Evolutionary conservation across 2,797 vertebrate species (phyloP).

Genomic region (Hirundo rustica): DNA sequence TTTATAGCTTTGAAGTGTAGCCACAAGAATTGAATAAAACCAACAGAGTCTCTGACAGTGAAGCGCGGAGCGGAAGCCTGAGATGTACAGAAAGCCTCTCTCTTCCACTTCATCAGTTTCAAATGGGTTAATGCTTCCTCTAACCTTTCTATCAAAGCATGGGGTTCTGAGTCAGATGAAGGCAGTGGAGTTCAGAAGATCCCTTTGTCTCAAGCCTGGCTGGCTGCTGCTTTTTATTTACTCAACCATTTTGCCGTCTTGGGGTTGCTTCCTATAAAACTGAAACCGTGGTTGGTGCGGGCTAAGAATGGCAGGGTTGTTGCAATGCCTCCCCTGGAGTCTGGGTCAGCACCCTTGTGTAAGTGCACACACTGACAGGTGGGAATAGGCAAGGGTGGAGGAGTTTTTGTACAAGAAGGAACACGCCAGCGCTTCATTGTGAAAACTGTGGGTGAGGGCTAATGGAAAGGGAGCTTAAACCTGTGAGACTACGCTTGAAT

Average conservation of each 20-base stretch:
- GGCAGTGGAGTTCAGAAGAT: not conserved
- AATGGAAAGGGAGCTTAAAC: constrained; percentile 75
- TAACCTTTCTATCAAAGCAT: not conserved
- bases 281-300: constrained; percentile 51
- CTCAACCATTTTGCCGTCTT: constrained; percentile 16
- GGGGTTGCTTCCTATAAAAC: constrained; percentile 32
- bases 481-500: constrained; percentile 55
- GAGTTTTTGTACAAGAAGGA: constrained; percentile 55
- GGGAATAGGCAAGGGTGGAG: constrained; percentile 40
- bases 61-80: not conserved
- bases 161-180: not conserved
- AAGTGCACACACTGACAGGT: constrained; percentile 77
- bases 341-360: constrained; percentile 70
- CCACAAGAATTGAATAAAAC: not conserved
- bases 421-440: constrained; percentile 65
- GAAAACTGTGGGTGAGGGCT: constrained; percentile 80
- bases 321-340: constrained; percentile 61
- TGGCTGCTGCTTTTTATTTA: constrained; percentile 7
- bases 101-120: constrained; percentile 1
- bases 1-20: not conserved
- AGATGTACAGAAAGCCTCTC: not conserved
- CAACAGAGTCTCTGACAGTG: not conserved
- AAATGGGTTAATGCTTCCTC: constrained; percentile 23
- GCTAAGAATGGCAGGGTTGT: constrained; percentile 73
- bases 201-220: not conserved